Conservation (phyloP, 1,140 invertebrate species). For the Agrypnia vestita region DNA sequence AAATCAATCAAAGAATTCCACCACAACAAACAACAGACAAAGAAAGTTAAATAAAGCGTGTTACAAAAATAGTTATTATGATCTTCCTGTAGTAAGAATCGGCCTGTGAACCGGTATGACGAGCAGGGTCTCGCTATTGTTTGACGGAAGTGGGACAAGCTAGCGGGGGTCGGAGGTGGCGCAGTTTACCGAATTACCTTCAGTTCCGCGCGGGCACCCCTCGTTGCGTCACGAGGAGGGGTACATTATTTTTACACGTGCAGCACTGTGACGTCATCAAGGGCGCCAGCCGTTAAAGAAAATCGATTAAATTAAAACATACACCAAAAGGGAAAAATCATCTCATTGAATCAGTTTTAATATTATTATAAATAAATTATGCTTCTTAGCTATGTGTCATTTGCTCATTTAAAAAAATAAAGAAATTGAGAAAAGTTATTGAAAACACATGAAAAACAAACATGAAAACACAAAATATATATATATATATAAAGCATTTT, state of each 20-base stretch:
- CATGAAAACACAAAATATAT: too few species aligned
- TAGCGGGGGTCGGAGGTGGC: slow-evolving; percentile 36
- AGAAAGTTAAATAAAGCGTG: too few species aligned
- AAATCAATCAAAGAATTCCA: too few species aligned
- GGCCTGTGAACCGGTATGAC: slow-evolving; percentile 28
- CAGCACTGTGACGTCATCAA: background rate
- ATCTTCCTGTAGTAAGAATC: too few species aligned
- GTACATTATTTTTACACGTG: background rate
- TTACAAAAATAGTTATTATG: too few species aligned
- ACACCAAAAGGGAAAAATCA: background rate
- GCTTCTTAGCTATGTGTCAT: background rate
- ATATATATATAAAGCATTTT: background rate
- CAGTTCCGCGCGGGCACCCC: slow-evolving; percentile 1
- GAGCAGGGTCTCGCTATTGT: slow-evolving; percentile 9
- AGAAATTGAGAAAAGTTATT: too few species aligned
- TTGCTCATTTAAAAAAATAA: too few species aligned
- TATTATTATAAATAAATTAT: background rate
- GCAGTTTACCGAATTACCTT: slow-evolving; percentile 40
- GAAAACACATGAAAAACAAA: too few species aligned
- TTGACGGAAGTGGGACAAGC: slow-evolving; percentile 35
- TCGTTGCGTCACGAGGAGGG: background rate
- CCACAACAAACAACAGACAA: too few species aligned
- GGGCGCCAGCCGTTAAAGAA: background rate
- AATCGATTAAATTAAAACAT: background rate
- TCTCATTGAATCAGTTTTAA: background rate